Conservation (phyloP, 2,113 vertebrate species). For the Pseudopipra pipra region DNA sequence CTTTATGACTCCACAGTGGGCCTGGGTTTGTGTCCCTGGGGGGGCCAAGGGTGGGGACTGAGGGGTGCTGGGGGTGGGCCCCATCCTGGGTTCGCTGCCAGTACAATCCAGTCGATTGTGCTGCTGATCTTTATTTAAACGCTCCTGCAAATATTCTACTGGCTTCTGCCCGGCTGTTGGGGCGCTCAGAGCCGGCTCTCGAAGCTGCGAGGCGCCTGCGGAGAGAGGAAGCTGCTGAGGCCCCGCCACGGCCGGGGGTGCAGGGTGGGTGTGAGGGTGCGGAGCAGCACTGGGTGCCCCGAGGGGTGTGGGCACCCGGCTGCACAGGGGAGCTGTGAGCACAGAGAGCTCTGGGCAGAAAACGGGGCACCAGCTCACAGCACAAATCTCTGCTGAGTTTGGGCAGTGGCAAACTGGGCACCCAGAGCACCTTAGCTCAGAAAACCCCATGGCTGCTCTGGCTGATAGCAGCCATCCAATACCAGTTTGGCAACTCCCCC, state of each 20-base stretch:
- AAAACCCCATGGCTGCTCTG: neutral
- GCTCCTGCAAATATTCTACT: neutral
- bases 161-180: neutral
- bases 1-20: no score
- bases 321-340: neutral
- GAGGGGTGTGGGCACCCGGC: neutral
- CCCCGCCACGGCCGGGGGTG: accelerated
- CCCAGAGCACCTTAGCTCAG: neutral
- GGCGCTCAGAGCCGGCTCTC: neutral
- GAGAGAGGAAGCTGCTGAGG: neutral
- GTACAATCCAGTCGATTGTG: neutral
- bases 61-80: no score
- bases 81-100: no score
- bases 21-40: no score
- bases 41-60: no score
- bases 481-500: neutral
- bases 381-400: neutral
- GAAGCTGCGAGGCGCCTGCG: neutral
- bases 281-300: accelerated
- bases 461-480: no score
- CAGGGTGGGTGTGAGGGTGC: accelerated
- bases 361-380: accelerated
- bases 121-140: neutral
- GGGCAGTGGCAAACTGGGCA: neutral
- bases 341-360: neutral